Evolutionary conservation across 2,797 vertebrate species (phyloP).

Genomic region (Platalea minor): DNA sequence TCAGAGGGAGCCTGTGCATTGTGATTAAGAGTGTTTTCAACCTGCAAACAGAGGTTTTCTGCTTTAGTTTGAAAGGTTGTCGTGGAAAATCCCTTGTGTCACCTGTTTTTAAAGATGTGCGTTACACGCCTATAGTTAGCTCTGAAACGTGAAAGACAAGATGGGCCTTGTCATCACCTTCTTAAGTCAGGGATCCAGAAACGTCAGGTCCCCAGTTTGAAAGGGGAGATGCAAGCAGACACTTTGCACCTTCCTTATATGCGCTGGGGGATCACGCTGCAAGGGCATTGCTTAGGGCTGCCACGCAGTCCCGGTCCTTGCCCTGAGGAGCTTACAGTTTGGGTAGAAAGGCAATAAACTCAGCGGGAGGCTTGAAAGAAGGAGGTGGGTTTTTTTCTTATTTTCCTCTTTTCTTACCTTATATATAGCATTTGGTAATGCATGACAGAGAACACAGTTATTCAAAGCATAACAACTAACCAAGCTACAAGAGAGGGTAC

Average conservation of each 20-base stretch:
- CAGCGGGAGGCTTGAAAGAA: background rate
- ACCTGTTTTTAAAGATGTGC: background rate
- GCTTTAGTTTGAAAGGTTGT: slow-evolving; percentile 19
- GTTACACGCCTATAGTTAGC: background rate
- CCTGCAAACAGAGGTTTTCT: background rate
- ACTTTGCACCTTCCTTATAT: background rate
- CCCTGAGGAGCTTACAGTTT: background rate
- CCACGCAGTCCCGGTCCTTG: background rate
- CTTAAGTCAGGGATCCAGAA: background rate
- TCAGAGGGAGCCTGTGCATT: background rate
- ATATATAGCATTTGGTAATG: background rate
- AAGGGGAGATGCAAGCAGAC: background rate
- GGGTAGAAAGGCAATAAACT: background rate
- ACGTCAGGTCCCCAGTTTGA: background rate
- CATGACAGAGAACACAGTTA: background rate
- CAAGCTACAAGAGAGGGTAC: background rate
- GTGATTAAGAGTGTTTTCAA: background rate
- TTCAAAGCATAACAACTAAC: background rate
- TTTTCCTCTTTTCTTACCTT: background rate
- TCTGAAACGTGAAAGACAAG: background rate
- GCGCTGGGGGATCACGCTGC: fast-evolving
- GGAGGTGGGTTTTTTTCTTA: background rate
- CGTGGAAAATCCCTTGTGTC: slow-evolving; percentile 1
- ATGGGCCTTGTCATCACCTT: background rate
- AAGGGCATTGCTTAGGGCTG: background rate